Conservation (phyloP, 2,113 vertebrate genomes). For the Ailuropoda melanoleuca region DNA sequence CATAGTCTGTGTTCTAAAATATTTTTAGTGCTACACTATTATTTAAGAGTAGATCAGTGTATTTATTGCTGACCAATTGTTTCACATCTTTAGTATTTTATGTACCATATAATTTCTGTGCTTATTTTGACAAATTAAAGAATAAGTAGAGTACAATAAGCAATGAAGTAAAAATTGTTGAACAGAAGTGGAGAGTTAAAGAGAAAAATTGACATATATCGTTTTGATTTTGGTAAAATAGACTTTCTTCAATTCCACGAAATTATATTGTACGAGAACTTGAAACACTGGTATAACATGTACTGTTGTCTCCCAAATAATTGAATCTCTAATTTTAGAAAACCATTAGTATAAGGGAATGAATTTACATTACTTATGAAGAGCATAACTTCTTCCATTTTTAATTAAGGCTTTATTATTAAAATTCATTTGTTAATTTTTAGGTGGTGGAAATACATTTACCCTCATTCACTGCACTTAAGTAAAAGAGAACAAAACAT, state of each 20-base stretch:
- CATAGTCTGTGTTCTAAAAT: background rate
- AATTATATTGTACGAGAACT: background rate
- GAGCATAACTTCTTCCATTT: background rate
- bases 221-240: background rate
- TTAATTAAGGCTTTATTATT: background rate
- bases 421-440: background rate
- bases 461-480: background rate
- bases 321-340: background rate
- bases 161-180: background rate
- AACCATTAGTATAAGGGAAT: background rate
- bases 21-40: background rate
- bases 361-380: background rate
- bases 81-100: background rate
- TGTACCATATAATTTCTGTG: background rate
- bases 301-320: background rate
- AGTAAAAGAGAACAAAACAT: background rate
- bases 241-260: background rate
- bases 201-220: background rate
- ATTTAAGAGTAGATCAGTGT: background rate
- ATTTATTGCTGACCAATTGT: background rate
- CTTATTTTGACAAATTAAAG: background rate
- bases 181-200: background rate
- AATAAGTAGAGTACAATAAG: background rate
- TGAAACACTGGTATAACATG: background rate
- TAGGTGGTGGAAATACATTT: background rate